phyloP scores from a whole-genome alignment of 2,113 vertebrate genomes.

The Sialia sialis region DNA sequence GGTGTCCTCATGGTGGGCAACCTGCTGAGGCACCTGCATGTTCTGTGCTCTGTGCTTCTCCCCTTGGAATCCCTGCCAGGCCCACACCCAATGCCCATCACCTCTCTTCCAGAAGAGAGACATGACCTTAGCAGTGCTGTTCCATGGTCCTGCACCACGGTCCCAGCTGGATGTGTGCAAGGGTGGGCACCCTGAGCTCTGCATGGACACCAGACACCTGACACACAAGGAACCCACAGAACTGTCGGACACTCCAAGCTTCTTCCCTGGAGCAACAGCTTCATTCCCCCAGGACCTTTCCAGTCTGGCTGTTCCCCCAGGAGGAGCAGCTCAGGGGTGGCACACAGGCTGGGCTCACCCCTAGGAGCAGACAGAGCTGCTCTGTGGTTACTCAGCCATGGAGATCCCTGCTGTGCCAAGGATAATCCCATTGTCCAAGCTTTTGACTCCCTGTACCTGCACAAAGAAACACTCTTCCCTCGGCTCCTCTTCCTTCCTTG shows the following conservation, averaged over 20 bases:
- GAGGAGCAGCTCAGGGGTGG: not conserved
- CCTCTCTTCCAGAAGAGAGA: not conserved
- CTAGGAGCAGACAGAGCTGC: accelerated
- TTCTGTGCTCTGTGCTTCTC: not conserved
- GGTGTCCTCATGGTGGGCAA: accelerated
- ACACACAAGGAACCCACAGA: accelerated
- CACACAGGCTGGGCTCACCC: not conserved
- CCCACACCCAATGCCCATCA: accelerated
- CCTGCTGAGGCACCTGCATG: accelerated
- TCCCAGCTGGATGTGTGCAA: accelerated
- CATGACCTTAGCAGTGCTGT: not conserved
- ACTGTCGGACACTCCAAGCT: not conserved
- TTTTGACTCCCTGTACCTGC: not conserved
- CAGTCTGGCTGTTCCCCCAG: accelerated
- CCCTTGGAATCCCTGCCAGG: not conserved
- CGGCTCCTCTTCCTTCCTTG: not conserved
- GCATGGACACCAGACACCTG: accelerated
- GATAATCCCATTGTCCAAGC: accelerated
- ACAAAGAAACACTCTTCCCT: not conserved
- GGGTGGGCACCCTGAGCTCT: accelerated
- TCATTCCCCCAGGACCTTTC: accelerated
- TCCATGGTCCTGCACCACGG: accelerated
- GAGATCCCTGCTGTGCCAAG: not conserved
- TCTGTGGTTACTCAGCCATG: accelerated
- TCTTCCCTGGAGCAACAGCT: not conserved